A percentile compares a stretch with the other conserved stretches of the same genome.
phyloP scores from a whole-genome alignment of 2,797 vertebrate species.

The Microctenopoma steveboyesi region DNA sequence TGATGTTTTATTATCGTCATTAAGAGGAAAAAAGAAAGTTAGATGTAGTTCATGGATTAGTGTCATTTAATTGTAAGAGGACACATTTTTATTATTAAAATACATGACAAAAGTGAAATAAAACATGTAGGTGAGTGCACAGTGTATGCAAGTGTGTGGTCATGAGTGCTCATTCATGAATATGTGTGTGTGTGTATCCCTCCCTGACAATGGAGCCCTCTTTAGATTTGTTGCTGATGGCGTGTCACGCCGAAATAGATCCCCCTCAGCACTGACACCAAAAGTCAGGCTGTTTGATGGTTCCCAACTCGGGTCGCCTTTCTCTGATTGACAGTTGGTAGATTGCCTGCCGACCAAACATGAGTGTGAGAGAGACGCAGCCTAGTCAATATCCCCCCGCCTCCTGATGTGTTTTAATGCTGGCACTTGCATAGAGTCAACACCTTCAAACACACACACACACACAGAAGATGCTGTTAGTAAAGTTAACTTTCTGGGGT shows the following conservation, averaged over 20 bases:
- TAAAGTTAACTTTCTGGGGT: slow-evolving; percentile 59
- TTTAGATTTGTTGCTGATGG: slow-evolving; percentile 79
- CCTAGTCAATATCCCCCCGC: slow-evolving; percentile 72
- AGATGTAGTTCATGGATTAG: slow-evolving; percentile 9
- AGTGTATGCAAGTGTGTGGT: slow-evolving; percentile 40
- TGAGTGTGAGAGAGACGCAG: slow-evolving; percentile 71
- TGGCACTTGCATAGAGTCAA: slow-evolving; percentile 67
- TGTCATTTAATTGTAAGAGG: background rate
- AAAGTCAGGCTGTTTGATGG: slow-evolving; percentile 78
- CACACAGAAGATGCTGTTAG: slow-evolving; percentile 5
- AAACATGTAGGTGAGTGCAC: slow-evolving; percentile 27
- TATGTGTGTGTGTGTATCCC: slow-evolving; percentile 71
- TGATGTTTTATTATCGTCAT: slow-evolving; percentile 68
- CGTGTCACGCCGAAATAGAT: slow-evolving; percentile 81
- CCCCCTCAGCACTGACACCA: slow-evolving; percentile 81
- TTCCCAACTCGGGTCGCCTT: slow-evolving; percentile 80
- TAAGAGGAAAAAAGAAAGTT: slow-evolving; percentile 21
- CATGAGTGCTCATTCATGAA: slow-evolving; percentile 66
- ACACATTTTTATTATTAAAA: too few relatives aligned
- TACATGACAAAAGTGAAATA: background rate
- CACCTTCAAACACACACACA: slow-evolving; percentile 36
- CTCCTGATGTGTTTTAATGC: slow-evolving; percentile 71
- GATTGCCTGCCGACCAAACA: slow-evolving; percentile 84
- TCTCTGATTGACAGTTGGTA: slow-evolving; percentile 80
- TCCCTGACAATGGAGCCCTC: slow-evolving; percentile 72